Evolutionary conservation across 2,797 vertebrate genomes (phyloP), one percentile per base, ranked within the genome.

Genomic region (Spheniscus humboldti): DNA sequence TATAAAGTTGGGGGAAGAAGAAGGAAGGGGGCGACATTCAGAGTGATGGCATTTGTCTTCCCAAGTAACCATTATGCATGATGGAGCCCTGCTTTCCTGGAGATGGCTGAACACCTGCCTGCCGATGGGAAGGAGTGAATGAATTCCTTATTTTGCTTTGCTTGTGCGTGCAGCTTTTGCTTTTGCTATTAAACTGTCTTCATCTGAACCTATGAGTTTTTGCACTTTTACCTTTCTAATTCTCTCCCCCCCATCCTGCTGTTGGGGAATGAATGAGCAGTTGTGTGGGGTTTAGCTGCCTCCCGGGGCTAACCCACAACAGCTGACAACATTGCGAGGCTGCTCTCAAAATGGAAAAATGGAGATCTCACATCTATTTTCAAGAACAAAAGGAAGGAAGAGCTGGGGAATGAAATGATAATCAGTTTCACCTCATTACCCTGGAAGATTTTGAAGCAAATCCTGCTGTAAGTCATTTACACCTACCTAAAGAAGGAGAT

Each of bases 401-500:
- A 67, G 55, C 39, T 84, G 30, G 4, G 31, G 71, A 96, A 91
- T 88, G 24, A 86, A 90, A 88, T 86, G 37, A 67, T 81, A 86
- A 74, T 91, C 69, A 84, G 66, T 50, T 95, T 94, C 57, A 87
- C 57, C 68, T 90, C 80, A 66, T 91, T 94, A 80, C 13, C 4
- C n/a, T 87, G 24, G 41, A 91, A 96, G 81, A 94, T 89, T 91
- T 77, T 91, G 73, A 95, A 92, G 86, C 31, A 82, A 84, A 91
- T 91, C 78, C 62, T 89, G 31, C 62, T 95, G 71, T 87, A 96
- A 95, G n/a, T 96, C 69, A 85, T 94, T 95, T 94, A 79, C 92
- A 92, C 74, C 93, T 96, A 92, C 95, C 85, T 75, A 75, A 89
- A 86, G 59, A 91, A 76, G 33, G 53, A 92, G 77, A 84, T 48